phyloP scores from a whole-genome alignment of 2,888 invertebrate genomes.

The Spilosoma lubricipeda region DNA sequence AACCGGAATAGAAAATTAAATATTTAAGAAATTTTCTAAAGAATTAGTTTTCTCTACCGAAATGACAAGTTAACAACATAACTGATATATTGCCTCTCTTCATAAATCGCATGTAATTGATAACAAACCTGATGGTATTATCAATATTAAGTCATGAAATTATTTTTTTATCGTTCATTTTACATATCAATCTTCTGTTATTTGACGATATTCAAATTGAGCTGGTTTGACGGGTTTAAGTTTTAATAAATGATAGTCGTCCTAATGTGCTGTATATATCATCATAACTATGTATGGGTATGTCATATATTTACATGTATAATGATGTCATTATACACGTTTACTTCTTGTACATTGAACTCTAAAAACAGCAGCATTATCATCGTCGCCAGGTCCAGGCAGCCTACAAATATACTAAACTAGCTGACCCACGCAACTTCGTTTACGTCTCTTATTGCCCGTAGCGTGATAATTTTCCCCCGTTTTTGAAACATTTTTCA shows the following conservation, averaged over 20 bases:
- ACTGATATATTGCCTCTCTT: background rate
- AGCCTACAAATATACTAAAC: too few species aligned
- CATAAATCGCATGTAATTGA: background rate
- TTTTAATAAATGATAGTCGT: background rate
- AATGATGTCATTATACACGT: background rate
- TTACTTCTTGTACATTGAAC: background rate
- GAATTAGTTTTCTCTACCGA: background rate
- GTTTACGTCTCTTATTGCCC: too few species aligned
- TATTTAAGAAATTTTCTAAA: background rate
- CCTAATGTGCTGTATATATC: background rate
- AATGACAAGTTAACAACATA: background rate
- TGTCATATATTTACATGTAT: too few species aligned
- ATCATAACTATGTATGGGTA: background rate
- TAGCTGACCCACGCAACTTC: too few species aligned
- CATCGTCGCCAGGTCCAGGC: too few species aligned
- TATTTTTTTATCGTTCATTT: background rate
- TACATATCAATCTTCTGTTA: background rate
- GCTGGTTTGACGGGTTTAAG: background rate
- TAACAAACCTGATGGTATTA: background rate
- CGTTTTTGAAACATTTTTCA: too few species aligned
- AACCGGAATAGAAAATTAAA: constrained; percentile 10
- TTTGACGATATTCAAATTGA: background rate
- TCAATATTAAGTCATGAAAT: background rate
- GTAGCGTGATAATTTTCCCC: too few species aligned
- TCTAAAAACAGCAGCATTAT: background rate